Base-by-base conservation (phyloP, 2,797 vertebrate species). In the Enteromius argenteus region DNA sequence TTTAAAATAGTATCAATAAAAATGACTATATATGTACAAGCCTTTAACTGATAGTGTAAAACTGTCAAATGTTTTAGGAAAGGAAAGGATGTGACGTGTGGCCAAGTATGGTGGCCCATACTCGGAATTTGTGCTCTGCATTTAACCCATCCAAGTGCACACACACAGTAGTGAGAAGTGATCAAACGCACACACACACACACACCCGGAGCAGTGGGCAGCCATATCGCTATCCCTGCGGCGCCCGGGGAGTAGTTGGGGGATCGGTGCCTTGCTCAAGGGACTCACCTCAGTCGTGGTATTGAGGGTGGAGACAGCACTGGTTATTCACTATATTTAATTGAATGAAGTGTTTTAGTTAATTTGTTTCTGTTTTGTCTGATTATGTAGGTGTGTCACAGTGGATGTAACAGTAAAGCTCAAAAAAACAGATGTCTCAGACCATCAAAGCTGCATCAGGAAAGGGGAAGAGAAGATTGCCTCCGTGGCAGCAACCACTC, bases 361-460 rank as follows among this genome's bases (percentile, higher is more conserved):
- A 1, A 17, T 1, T 73, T 11, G 1, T 42, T 6, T 60, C 11
- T 69, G 6, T 75, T 27, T 85, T 39, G 37, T 67, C 64, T 8
- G 13, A 5, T 42, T 42, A 56, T 79, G 1, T 35, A 86, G 86
- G 78, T 86, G 86, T 81, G 53, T 5, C 35, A 84, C 14, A 5
- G 14, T 66, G 23, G 53, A 76, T 14, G 17, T 7, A 30, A 51
- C 27, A 1, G 32, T 90, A 5, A 30, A 56, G 21, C 35, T 88
- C 4, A 46, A 85, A 32, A 44, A 72, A 51, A n/a, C 71, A 4
- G 77, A 89, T 32, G 32, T 69, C 37, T 66, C 74, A 17, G 68
- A 74, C 23, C 35, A 51, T 7, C 71, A 78, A 46, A 76, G 56
- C 32, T 30, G 1, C 37, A n/a, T n/a, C 11, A 11, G 8, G 37